A percentile compares a stretch with the other conserved stretches of the same genome.
Conservation (phyloP, 2,888 invertebrate genomes). For the Melieria crassipennis region DNA sequence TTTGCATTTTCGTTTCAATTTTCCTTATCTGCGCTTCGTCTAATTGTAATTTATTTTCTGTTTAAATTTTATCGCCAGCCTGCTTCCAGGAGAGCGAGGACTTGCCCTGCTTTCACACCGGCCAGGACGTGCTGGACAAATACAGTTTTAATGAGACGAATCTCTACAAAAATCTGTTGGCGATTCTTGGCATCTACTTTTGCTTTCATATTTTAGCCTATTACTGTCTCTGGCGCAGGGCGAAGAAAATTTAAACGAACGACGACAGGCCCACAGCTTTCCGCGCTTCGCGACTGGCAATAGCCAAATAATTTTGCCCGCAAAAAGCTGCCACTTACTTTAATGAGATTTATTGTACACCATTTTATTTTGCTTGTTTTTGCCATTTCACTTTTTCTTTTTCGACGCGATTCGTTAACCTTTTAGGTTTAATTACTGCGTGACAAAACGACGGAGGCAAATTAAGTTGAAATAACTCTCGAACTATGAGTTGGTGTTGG, state of each 20-base stretch:
- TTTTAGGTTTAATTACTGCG: too few relatives aligned
- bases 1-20: neutral
- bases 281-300: neutral
- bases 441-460: too few relatives aligned
- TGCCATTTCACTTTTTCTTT: too few relatives aligned
- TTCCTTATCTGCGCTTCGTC: neutral
- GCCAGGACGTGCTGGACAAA: slow-evolving; percentile 76
- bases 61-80: slow-evolving; percentile 63
- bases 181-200: slow-evolving; percentile 74
- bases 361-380: too few relatives aligned
- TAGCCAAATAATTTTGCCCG: neutral
- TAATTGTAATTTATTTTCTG: slow-evolving; percentile 28
- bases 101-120: slow-evolving; percentile 77
- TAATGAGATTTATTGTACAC: slow-evolving; percentile 11
- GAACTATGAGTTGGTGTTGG: too few relatives aligned
- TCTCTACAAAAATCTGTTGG: slow-evolving; percentile 73
- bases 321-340: slow-evolving; percentile 5
- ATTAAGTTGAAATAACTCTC: too few relatives aligned
- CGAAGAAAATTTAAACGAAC: slow-evolving; percentile 67
- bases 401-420: too few relatives aligned
- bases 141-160: slow-evolving; percentile 76
- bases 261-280: neutral
- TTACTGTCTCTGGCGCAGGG: slow-evolving; percentile 73
- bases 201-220: slow-evolving; percentile 78
- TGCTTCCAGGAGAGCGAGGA: slow-evolving; percentile 71